Percentiles rank a stretch among this genome's conserved stretches.
Evolutionary conservation across 2,888 invertebrate species (phyloP).

Genomic region (Poecilobothrus nobilitatus): DNA sequence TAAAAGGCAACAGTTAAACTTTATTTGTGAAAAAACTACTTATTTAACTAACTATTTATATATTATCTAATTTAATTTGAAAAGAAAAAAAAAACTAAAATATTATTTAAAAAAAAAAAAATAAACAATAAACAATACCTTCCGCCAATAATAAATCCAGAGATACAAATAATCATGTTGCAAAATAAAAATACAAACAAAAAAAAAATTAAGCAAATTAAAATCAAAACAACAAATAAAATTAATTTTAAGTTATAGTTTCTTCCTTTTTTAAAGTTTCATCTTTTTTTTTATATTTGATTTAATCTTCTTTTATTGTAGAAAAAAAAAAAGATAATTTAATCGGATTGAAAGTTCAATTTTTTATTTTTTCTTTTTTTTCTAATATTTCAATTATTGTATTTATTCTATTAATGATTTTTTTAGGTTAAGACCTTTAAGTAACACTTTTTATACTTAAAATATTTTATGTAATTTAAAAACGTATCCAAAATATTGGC

Average conservation of each 20-base stretch:
- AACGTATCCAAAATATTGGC: neutral
- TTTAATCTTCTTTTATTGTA: neutral
- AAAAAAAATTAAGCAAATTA: slow-evolving; percentile 6
- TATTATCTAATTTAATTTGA: no score
- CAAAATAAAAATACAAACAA: slow-evolving; percentile 18
- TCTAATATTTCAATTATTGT: neutral
- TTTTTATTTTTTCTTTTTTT: no score
- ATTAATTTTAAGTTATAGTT: neutral
- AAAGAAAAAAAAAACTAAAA: no score
- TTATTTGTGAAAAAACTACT: no score
- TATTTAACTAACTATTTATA: no score
- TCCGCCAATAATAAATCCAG: slow-evolving; percentile 51
- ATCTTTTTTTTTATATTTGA: neutral
- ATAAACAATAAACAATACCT: slow-evolving; percentile 37
- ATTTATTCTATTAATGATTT: neutral
- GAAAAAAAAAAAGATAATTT: neutral
- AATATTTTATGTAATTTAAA: no score
- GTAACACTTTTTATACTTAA: neutral
- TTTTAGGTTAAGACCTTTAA: neutral
- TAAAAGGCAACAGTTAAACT: no score
- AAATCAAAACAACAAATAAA: neutral
- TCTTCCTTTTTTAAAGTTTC: neutral
- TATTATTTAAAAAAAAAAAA: neutral
- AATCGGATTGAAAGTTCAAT: neutral
- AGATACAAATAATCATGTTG: slow-evolving; percentile 53